Percentiles rank a stretch among this genome's conserved stretches.
Evolutionary conservation across 2,113 vertebrate species (phyloP).

Genomic region (Aegithalos caudatus): DNA sequence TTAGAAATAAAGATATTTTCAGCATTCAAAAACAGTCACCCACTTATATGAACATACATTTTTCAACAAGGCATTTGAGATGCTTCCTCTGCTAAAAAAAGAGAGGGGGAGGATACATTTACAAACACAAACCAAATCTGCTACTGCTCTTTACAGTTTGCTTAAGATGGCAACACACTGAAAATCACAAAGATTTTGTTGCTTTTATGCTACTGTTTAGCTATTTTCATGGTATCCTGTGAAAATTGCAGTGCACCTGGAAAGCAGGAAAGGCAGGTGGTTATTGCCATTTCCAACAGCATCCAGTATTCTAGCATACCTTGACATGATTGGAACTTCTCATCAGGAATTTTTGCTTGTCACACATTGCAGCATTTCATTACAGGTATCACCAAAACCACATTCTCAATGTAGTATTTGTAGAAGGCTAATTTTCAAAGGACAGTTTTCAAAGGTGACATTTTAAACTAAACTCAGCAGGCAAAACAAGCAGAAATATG

Average conservation of each 20-base stretch:
- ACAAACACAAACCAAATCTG: background rate
- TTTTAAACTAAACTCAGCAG: background rate
- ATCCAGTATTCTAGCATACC: background rate
- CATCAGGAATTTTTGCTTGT: background rate
- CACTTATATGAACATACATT: background rate
- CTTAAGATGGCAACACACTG: background rate
- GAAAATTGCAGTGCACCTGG: background rate
- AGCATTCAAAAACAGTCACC: background rate
- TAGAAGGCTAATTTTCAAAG: background rate
- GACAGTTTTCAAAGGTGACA: background rate
- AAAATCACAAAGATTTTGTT: background rate
- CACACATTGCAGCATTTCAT: accelerated
- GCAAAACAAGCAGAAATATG: background rate
- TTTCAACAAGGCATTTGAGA: constrained; percentile 23
- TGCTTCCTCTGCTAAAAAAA: background rate
- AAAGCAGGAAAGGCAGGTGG: background rate
- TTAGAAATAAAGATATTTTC: constrained; percentile 6
- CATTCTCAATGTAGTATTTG: background rate
- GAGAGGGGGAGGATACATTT: background rate
- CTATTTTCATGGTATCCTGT: background rate
- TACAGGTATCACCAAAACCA: background rate
- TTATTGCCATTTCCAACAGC: background rate
- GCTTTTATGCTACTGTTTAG: background rate
- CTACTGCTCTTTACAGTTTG: background rate
- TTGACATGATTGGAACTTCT: background rate